phyloP scores from a whole-genome alignment of 2,888 invertebrate species.

The Dicycla oo region DNA sequence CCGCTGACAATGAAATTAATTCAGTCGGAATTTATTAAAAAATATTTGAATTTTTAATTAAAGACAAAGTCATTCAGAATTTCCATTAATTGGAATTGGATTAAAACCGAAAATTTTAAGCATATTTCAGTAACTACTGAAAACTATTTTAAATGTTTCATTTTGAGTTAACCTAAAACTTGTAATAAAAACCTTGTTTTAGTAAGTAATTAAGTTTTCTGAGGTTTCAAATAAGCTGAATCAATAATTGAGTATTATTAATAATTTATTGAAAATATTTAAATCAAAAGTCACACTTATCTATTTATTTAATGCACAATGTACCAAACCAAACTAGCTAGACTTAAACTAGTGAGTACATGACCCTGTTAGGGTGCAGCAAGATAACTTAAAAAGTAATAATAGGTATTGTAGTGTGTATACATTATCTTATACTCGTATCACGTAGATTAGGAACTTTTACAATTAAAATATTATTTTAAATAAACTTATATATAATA shows the following conservation, averaged over 20 bases:
- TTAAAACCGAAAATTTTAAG: neutral
- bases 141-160: neutral
- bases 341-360: no score
- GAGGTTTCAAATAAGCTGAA: neutral
- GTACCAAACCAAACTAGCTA: no score
- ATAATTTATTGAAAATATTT: constrained; percentile 14
- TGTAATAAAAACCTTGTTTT: neutral
- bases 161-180: neutral
- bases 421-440: no score
- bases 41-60: neutral
- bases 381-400: no score
- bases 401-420: no score
- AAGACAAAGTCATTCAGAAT: neutral
- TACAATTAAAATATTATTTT: no score
- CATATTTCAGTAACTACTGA: neutral
- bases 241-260: constrained; percentile 16
- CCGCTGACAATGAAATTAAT: neutral
- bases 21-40: neutral
- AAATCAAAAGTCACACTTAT: no score
- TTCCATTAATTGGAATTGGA: neutral
- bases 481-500: no score
- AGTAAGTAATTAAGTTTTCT: neutral
- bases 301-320: no score
- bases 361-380: no score
- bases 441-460: no score